phyloP scores from a whole-genome alignment of 2,113 vertebrate genomes.

The Salvelinus fontinalis region DNA sequence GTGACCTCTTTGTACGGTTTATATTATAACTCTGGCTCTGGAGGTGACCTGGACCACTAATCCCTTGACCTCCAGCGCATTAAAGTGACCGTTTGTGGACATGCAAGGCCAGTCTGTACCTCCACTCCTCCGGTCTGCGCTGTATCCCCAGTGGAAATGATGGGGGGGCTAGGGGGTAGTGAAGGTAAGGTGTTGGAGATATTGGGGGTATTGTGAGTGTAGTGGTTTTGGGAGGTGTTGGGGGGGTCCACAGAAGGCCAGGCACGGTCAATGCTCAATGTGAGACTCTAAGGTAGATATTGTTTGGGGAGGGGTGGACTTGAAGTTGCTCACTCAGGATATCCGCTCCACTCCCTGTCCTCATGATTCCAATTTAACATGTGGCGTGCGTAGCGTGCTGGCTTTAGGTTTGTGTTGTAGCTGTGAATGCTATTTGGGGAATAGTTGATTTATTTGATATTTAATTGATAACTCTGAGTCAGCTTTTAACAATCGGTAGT shows the following conservation, averaged over 20 bases:
- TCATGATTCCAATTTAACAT: neutral
- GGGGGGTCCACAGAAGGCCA: constrained; percentile 23
- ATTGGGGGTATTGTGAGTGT: constrained; percentile 32
- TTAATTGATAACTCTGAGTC: neutral
- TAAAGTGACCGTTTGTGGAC: constrained; percentile 76
- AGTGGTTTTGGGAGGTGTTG: constrained; percentile 8
- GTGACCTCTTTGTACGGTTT: constrained; percentile 72
- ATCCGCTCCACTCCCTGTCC: constrained; percentile 2
- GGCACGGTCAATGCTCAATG: constrained; percentile 26
- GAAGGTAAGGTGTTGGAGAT: constrained; percentile 25
- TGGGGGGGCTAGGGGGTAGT: constrained; percentile 9
- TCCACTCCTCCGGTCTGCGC: neutral
- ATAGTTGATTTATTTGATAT: neutral
- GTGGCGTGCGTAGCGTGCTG: neutral
- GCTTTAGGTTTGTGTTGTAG: neutral
- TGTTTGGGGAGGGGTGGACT: constrained; percentile 15
- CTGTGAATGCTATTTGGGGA: neutral
- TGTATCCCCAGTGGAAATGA: constrained; percentile 24
- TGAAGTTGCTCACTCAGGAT: neutral
- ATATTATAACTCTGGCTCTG: constrained; percentile 65
- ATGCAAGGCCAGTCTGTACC: constrained; percentile 69
- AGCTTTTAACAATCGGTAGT: neutral
- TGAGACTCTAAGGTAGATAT: constrained; percentile 17
- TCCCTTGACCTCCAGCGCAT: constrained; percentile 73
- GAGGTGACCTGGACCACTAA: constrained; percentile 71